Percentiles rank a stretch among this genome's conserved stretches.
Evolutionary conservation across 2,113 vertebrate species (phyloP).

Genomic region (Lethenteron camtschaticum): DNA sequence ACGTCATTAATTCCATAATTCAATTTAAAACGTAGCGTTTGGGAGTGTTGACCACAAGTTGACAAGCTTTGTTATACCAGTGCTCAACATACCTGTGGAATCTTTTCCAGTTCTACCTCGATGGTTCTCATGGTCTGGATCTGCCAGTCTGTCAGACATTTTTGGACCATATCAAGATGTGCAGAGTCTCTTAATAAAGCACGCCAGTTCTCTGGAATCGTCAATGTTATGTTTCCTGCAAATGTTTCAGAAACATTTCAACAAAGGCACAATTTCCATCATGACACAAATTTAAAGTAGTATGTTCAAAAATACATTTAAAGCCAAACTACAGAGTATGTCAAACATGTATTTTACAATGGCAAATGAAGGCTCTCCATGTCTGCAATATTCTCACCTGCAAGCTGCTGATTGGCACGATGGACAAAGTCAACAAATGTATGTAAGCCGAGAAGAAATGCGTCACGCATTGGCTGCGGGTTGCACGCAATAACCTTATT

Average conservation of each 20-base stretch:
- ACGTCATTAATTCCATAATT: not conserved
- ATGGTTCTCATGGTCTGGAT: conserved; percentile 37
- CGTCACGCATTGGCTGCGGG: conserved; percentile 19
- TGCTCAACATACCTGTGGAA: conserved; percentile 32
- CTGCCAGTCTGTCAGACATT: conserved; percentile 46
- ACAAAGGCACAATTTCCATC: not conserved
- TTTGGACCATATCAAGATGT: conserved; percentile 22
- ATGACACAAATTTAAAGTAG: not conserved
- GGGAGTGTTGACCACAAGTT: conserved; percentile 2
- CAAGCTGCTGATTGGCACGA: conserved; percentile 26
- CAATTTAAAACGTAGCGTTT: not conserved
- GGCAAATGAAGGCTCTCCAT: not conserved
- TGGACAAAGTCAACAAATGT: conserved; percentile 30
- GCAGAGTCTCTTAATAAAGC: conserved; percentile 22
- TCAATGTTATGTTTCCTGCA: conserved; percentile 34
- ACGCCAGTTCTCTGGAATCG: conserved; percentile 40
- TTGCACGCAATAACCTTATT: not conserved
- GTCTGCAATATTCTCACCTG: conserved; percentile 21
- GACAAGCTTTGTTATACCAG: not conserved
- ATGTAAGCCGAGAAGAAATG: conserved; percentile 32
- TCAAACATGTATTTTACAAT: not conserved
- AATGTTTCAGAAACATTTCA: no score
- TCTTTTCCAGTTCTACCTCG: conserved; percentile 37
- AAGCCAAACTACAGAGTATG: not conserved
- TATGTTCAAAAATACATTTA: not conserved